Evolutionary conservation across 2,797 vertebrate genomes (phyloP).

Genomic region (Diglossa cyanea): DNA sequence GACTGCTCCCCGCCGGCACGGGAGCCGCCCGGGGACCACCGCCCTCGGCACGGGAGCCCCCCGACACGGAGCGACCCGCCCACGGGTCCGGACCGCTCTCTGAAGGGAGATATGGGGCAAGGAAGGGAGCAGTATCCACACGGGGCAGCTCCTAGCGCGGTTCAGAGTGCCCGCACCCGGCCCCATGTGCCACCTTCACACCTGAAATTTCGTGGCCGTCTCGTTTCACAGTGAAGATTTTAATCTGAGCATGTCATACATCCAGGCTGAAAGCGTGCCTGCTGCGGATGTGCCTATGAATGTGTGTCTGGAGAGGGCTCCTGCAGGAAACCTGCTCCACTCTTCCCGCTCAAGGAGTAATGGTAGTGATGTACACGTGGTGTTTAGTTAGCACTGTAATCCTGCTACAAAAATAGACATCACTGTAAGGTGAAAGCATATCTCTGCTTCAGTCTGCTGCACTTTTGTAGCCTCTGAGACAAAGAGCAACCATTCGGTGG

Average conservation of each 20-base stretch:
- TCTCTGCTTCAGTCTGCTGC: background rate
- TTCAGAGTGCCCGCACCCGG: rapidly evolving
- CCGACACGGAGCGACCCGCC: background rate
- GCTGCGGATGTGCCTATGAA: rapidly evolving
- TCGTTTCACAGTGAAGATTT: background rate
- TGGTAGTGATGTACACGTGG: background rate
- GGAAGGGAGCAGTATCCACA: background rate
- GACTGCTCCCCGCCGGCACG: background rate
- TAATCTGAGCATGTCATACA: rapidly evolving
- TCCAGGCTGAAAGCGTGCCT: background rate
- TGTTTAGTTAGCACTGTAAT: background rate
- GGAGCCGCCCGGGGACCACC: background rate
- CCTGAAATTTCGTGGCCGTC: background rate
- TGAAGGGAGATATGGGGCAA: background rate
- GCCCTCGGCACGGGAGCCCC: background rate
- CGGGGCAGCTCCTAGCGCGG: rapidly evolving
- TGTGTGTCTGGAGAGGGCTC: background rate
- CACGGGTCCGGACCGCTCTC: rapidly evolving
- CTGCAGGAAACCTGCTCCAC: background rate
- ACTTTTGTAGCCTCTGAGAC: conserved; percentile 64
- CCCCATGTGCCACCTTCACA: background rate
- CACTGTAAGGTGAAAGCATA: background rate
- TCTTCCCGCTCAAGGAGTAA: background rate
- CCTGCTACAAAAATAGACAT: background rate
- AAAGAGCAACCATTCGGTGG: conserved; percentile 74